Percentiles rank a stretch among this genome's conserved stretches.
phyloP scores from a whole-genome alignment of 2,113 vertebrate genomes.

The Menidia beryllina region DNA sequence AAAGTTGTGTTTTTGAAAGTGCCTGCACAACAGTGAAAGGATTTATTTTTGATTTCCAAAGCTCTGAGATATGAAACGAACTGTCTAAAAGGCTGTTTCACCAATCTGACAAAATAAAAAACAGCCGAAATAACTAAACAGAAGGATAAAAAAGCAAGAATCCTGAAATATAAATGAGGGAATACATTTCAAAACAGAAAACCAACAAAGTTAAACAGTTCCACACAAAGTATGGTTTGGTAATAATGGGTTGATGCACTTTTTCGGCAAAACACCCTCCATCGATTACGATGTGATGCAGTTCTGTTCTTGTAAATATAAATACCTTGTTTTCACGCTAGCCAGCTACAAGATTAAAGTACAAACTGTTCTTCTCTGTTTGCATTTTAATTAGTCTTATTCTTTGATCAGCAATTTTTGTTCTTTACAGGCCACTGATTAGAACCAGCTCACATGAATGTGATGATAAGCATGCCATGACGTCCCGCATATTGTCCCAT shows the following conservation, averaged over 20 bases:
- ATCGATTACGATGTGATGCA: background rate
- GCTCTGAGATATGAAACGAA: conserved; percentile 22
- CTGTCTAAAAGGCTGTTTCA: background rate
- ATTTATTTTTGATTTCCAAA: conserved; percentile 3
- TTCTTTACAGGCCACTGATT: conserved; percentile 29
- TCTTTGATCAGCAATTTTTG: conserved; percentile 34
- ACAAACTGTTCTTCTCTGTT: conserved; percentile 16
- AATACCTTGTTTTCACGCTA: background rate
- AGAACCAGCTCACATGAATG: conserved; percentile 35
- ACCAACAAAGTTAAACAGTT: background rate
- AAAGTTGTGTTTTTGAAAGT: conserved; percentile 23
- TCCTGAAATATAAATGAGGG: background rate
- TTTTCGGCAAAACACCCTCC: conserved; percentile 4
- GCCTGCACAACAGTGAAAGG: conserved; percentile 15
- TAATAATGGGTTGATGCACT: background rate
- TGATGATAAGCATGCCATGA: conserved; percentile 34
- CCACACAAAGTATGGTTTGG: background rate
- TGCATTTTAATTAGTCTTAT: conserved; percentile 8
- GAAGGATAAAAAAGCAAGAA: background rate
- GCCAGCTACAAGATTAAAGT: conserved; percentile 6
- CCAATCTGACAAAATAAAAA: conserved; percentile 13
- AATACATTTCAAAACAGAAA: conserved; percentile 6
- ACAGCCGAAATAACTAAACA: conserved; percentile 18
- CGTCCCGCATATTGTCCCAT: conserved; percentile 3
- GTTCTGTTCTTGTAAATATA: background rate